These are phyloP conservation scores for Passerina amoena DNA, from an alignment of 2,113 vertebrate species.

Conservation along the genomic window DNA sequence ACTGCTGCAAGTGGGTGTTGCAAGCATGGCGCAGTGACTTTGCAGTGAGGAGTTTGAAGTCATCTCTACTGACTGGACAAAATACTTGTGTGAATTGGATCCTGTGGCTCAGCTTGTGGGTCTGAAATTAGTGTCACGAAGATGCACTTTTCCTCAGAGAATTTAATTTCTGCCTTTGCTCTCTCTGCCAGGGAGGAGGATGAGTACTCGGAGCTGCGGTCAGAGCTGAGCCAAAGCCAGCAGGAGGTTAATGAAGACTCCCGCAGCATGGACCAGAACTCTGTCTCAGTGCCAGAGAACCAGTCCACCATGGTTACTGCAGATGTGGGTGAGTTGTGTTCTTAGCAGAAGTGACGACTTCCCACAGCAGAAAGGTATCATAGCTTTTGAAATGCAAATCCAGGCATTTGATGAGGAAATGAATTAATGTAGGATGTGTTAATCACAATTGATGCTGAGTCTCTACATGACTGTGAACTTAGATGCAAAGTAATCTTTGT, in stretches of 20 bases:
- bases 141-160: background rate
- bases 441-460: background rate
- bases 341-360: background rate
- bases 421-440: background rate
- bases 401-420: background rate
- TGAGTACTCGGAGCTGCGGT: slow-evolving; percentile 84
- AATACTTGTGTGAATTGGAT: background rate
- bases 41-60: background rate
- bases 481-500: background rate
- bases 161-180: background rate
- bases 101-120: background rate
- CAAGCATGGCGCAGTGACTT: background rate
- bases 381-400: background rate
- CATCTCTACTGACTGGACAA: background rate
- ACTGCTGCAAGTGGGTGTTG: background rate
- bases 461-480: background rate
- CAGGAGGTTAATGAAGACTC: slow-evolving; percentile 84
- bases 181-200: slow-evolving; percentile 82
- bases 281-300: slow-evolving; percentile 83
- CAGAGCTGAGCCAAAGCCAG: slow-evolving; percentile 87
- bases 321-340: slow-evolving; percentile 80
- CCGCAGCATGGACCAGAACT: slow-evolving; percentile 83
- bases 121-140: background rate
- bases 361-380: background rate
- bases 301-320: slow-evolving; percentile 86